Base-by-base conservation (phyloP, 1,140 invertebrate species). In the Temnothorax longispinosus region DNA sequence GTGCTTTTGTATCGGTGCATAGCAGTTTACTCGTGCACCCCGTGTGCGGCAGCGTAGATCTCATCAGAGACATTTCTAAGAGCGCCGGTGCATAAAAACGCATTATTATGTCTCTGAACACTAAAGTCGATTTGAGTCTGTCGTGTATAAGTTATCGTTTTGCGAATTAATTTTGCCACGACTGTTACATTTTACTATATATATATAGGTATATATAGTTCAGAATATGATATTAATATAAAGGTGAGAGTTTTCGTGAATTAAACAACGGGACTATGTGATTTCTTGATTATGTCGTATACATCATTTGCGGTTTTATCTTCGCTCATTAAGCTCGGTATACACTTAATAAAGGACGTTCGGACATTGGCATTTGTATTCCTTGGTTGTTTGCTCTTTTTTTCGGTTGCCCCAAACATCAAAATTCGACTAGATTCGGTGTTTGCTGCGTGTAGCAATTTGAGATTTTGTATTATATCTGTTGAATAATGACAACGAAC, bases 1-100 rank as follows among this genome's bases (percentile, higher is more conserved):
- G n/a, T 44, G 69, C 81, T 60, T 85, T 85, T 85, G 56, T 74
- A 78, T 52, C 71, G 81, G 56, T 44, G 69, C 71, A 74, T 60
- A 72, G 41, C 72, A 35, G 47, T 27, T 41, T 15, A 67, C 44
- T 13, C 77, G 27, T 50, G 60, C 41, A 44, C 32, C 11, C 76
- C 32, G 32, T 44, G 38, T 54, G 32, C 62, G 13, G 18, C 11
- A 69, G 3, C 41, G n/a, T 44, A 72, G 65, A 82, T 44, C 32
- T 69, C 65, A 21, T 69, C 35, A 10, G 10, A 52, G 15, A 47
- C 27, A 38, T 58, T 72, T 81, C 41, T 27, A 47, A 54, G 13
- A 54, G 77, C 62, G 35, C 65, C 6, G 13, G 27, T 35, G 60
- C n/a, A 15, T 10, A 52, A 38, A 38, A 32, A 80, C 11, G 5